Evolutionary conservation across 1,140 invertebrate species (phyloP).

Genomic region (Thaumetopoea pityocampa): DNA sequence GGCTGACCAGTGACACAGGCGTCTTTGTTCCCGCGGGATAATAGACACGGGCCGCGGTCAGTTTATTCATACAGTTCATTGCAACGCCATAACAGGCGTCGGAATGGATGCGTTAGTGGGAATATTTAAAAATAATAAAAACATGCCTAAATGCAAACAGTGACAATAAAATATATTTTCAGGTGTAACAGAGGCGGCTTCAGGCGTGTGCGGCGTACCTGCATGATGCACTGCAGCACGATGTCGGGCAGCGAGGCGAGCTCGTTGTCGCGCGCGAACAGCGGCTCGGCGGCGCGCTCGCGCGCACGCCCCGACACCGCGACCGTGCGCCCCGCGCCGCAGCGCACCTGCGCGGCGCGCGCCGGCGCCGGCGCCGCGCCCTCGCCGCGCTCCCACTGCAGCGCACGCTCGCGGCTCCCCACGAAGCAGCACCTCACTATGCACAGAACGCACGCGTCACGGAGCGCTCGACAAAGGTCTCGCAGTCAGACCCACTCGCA

Average conservation of each 20-base stretch:
- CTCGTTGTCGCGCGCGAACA: constrained; percentile 54
- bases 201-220: constrained; percentile 43
- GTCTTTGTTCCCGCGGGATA: too few species aligned
- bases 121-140: too few species aligned
- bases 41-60: too few species aligned
- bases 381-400: constrained; percentile 23
- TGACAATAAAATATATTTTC: too few species aligned
- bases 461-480: too few species aligned
- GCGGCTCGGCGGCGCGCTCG: constrained; percentile 39
- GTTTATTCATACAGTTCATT: too few species aligned
- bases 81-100: too few species aligned
- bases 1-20: too few species aligned
- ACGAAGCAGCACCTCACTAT: constrained; percentile 57
- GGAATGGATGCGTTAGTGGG: too few species aligned
- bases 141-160: too few species aligned
- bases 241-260: constrained; percentile 48
- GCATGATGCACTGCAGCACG: constrained; percentile 47
- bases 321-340: constrained; percentile 17
- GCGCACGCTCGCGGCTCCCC: constrained; percentile 25
- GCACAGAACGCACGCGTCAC: background rate
- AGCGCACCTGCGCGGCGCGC: constrained; percentile 19
- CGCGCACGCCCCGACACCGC: constrained; percentile 35
- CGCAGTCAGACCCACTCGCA: too few species aligned
- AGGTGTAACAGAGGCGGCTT: constrained; percentile 16
- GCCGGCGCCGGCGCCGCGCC: constrained; percentile 13